Conservation (phyloP, 2,113 vertebrate species). For the Eptesicus fuscus region DNA sequence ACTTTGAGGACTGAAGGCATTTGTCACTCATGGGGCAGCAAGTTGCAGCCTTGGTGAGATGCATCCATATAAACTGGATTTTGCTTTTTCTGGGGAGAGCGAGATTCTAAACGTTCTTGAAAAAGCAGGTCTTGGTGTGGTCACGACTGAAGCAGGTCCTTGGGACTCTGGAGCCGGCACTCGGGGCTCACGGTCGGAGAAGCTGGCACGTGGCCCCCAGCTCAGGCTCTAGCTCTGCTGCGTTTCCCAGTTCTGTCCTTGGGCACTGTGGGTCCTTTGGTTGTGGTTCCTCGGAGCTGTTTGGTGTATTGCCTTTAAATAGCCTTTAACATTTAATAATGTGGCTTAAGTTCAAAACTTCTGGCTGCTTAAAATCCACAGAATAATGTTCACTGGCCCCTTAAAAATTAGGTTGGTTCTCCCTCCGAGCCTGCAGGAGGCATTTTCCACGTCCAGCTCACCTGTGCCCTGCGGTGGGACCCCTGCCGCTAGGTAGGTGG, state of each 20-base stretch:
- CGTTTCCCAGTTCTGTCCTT: neutral
- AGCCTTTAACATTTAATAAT: neutral
- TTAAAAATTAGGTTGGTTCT: neutral
- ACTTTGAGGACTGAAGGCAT: slow-evolving; percentile 19
- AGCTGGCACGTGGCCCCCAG: neutral
- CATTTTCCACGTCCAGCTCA: neutral
- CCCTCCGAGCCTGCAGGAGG: neutral
- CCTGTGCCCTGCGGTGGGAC: neutral
- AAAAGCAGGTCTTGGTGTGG: slow-evolving; percentile 3
- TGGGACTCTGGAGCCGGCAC: neutral
- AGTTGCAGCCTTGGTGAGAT: neutral
- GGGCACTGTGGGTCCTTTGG: neutral
- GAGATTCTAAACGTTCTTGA: neutral
- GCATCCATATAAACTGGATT: neutral
- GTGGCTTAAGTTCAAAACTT: neutral
- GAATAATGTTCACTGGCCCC: neutral
- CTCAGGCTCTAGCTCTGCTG: neutral
- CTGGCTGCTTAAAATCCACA: slow-evolving; percentile 5
- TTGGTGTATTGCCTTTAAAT: neutral
- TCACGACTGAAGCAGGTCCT: neutral
- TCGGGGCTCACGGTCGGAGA: neutral
- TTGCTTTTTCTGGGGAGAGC: neutral
- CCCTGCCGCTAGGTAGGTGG: fast-evolving
- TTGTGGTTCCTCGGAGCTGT: neutral
- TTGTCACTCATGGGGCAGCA: slow-evolving; percentile 56